These are phyloP conservation scores for Holcopasites calliopsidis DNA, from an alignment of 1,140 invertebrate genomes.

Conservation along the genomic window DNA sequence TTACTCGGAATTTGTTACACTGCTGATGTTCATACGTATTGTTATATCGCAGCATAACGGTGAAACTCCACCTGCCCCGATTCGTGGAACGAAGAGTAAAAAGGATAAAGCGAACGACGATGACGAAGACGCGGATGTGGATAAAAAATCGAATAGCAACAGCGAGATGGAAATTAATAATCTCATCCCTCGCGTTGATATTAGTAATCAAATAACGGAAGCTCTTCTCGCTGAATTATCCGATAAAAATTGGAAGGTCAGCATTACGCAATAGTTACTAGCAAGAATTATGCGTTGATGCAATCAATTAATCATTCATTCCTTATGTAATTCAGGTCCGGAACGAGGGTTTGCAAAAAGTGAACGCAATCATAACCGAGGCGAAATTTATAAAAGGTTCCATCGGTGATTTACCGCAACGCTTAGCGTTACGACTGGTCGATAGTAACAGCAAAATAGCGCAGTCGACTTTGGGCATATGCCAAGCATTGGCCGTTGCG, in stretches of 20 bases:
- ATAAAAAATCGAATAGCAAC: conserved; percentile 77
- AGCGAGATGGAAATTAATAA: conserved; percentile 83
- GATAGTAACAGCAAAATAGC: conserved; percentile 97
- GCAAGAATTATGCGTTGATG: not conserved
- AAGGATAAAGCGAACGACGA: conserved; percentile 70
- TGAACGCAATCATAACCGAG: conserved; percentile 87
- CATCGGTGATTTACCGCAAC: conserved; percentile 90
- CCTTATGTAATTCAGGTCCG: conserved; percentile 81
- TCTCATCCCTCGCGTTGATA: conserved; percentile 88
- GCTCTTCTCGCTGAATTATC: conserved; percentile 88
- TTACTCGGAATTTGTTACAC: no score
- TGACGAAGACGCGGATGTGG: conserved; percentile 81
- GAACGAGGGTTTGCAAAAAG: conserved; percentile 90
- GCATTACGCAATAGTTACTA: not conserved
- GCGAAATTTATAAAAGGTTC: conserved; percentile 90
- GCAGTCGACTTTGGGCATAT: conserved; percentile 89
- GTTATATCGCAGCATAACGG: conserved; percentile 80
- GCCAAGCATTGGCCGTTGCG: conserved; percentile 87
- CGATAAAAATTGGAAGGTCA: conserved; percentile 97
- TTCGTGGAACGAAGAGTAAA: conserved; percentile 80
- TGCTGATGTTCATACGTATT: not conserved
- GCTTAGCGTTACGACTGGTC: conserved; percentile 86
- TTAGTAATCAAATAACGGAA: conserved; percentile 92
- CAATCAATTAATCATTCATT: no score
- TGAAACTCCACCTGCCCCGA: conserved; percentile 85